These are phyloP conservation scores for Polydesmus complanatus DNA, from an alignment of 2,888 invertebrate species.

Conservation along the genomic window DNA sequence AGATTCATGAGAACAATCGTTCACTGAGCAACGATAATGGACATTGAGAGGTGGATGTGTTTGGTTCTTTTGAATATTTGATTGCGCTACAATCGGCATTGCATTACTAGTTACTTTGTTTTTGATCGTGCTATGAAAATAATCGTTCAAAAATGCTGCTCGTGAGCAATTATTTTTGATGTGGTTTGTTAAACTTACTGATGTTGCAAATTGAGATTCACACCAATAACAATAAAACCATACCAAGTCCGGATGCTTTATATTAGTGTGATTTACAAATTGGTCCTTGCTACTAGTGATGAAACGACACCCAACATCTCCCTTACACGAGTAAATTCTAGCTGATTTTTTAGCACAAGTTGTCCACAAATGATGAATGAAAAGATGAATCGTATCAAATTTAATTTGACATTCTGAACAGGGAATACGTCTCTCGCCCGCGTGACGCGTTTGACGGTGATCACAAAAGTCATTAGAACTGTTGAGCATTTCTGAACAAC, in stretches of 20 bases:
- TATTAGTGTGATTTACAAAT: slow-evolving; percentile 11
- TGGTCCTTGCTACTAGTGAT: slow-evolving; percentile 8
- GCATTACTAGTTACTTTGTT: neutral
- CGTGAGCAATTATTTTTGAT: slow-evolving; percentile 3
- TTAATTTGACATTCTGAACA: slow-evolving; percentile 1
- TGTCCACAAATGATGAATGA: neutral
- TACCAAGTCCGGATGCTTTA: slow-evolving; percentile 16
- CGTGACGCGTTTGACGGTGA: slow-evolving; percentile 2
- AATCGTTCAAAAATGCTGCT: neutral
- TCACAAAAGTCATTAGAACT: slow-evolving; percentile 2
- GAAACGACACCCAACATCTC: slow-evolving; percentile 14
- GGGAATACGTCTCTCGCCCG: neutral
- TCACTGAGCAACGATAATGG: slow-evolving; percentile 12
- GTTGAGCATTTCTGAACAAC: neutral
- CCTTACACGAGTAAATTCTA: slow-evolving; percentile 5
- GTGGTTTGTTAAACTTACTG: neutral
- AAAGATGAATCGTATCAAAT: neutral
- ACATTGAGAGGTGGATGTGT: slow-evolving; percentile 9
- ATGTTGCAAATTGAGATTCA: slow-evolving; percentile 32
- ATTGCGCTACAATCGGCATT: neutral
- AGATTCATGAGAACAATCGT: slow-evolving; percentile 13
- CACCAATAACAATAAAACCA: slow-evolving; percentile 41
- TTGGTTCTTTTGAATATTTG: neutral
- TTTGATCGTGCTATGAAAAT: neutral
- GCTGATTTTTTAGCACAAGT: neutral